Evolutionary conservation across 2,113 vertebrate species (phyloP).

Genomic region (Ageneiosus marmoratus): DNA sequence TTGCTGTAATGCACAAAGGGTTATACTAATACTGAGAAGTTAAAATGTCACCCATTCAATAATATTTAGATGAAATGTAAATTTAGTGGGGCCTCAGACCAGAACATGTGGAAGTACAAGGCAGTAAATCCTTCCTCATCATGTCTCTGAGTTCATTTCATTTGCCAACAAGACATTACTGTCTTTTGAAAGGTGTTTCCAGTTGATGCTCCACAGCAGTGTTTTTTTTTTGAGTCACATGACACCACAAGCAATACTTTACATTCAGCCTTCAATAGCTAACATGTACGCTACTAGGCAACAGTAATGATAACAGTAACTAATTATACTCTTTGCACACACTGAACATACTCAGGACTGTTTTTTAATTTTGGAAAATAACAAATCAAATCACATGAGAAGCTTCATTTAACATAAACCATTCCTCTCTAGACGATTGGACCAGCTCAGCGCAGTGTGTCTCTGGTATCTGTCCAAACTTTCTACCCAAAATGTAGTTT

Average conservation of each 20-base stretch:
- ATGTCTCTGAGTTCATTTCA: neutral
- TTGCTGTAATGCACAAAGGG: neutral
- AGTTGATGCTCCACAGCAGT: neutral
- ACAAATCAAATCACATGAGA: neutral
- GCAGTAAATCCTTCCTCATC: slow-evolving; percentile 22
- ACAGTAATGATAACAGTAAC: neutral
- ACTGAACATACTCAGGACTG: neutral
- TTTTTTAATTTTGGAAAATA: neutral
- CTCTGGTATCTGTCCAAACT: neutral
- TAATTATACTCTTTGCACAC: neutral
- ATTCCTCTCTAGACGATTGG: neutral
- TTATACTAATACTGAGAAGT: slow-evolving; percentile 19
- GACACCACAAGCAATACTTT: neutral
- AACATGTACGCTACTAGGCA: neutral
- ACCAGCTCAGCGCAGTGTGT: neutral
- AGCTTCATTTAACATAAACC: neutral
- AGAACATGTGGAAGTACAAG: neutral
- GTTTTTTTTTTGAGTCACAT: neutral
- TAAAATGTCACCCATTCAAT: slow-evolving; percentile 4
- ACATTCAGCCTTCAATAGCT: neutral
- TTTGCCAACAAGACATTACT: neutral
- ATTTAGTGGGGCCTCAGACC: neutral
- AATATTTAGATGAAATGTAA: slow-evolving; percentile 27
- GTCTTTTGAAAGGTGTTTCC: neutral
- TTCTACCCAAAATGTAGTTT: neutral